A percentile compares a stretch with the other conserved stretches of the same genome.
Evolutionary conservation across 1,140 invertebrate genomes (phyloP).

Genomic region (Aphelinus atriplicis): DNA sequence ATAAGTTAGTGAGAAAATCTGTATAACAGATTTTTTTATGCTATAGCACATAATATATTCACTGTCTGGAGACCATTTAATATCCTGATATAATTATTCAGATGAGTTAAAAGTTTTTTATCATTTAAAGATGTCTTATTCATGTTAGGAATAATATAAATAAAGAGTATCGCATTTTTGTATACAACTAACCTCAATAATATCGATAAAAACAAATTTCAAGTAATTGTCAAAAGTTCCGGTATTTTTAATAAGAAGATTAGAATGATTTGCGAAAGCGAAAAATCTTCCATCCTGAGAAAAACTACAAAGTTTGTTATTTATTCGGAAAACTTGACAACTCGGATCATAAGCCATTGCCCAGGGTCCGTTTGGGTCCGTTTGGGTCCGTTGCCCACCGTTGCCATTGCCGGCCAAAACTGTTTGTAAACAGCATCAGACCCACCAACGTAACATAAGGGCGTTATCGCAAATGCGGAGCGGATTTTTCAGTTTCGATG

Average conservation of each 20-base stretch:
- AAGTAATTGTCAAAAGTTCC: constrained; percentile 45
- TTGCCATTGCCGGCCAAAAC: too few relatives aligned
- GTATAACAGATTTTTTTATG: constrained; percentile 53
- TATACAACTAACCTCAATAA: constrained; percentile 59
- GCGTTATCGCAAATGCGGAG: too few relatives aligned
- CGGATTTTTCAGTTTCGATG: too few relatives aligned
- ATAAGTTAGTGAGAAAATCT: constrained; percentile 55
- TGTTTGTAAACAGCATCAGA: too few relatives aligned
- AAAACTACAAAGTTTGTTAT: constrained; percentile 59
- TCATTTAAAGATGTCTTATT: constrained; percentile 8
- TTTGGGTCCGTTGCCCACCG: too few relatives aligned
- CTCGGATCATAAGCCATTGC: constrained; percentile 40
- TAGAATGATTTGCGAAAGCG: constrained; percentile 54
- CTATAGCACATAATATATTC: constrained; percentile 59
- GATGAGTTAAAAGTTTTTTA: constrained; percentile 20
- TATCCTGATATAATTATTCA: constrained; percentile 47
- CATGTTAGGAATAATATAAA: constrained; percentile 20
- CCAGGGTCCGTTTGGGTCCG: too few relatives aligned
- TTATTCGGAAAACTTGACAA: constrained; percentile 51
- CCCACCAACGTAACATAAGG: too few relatives aligned
- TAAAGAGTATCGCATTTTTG: constrained; percentile 28
- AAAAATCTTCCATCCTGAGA: constrained; percentile 57
- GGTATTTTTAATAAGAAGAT: constrained; percentile 53
- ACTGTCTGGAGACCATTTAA: constrained; percentile 60
- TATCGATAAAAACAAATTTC: constrained; percentile 52